Conservation (phyloP, 2,888 invertebrate genomes). For the Hyppa rectilinea region DNA sequence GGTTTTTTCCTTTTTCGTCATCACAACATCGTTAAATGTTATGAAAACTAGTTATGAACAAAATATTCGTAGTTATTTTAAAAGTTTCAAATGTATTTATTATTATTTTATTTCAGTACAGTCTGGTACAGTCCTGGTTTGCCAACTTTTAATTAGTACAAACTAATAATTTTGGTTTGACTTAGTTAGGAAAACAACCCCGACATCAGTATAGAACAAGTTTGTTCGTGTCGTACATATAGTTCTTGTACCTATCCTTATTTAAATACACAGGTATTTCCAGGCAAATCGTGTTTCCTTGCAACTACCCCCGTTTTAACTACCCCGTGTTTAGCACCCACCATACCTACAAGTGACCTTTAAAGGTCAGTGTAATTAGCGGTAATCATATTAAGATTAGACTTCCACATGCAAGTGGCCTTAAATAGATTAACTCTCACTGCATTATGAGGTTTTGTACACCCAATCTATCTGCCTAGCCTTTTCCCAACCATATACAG, state of each 20-base stretch:
- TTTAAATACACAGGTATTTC: too few relatives aligned
- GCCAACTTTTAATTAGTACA: not conserved
- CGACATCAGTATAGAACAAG: not conserved
- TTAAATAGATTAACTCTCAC: not conserved
- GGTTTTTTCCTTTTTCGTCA: too few relatives aligned
- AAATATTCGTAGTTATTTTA: not conserved
- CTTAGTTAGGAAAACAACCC: not conserved
- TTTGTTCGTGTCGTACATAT: not conserved
- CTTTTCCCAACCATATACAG: too few relatives aligned
- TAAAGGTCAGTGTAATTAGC: too few relatives aligned
- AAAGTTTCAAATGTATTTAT: not conserved
- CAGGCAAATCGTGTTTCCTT: too few relatives aligned
- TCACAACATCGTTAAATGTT: too few relatives aligned
- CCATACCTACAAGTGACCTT: too few relatives aligned
- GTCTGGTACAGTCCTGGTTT: not conserved
- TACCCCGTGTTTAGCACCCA: too few relatives aligned
- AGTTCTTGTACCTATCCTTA: not conserved
- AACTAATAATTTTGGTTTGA: not conserved
- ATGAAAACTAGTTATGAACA: not conserved
- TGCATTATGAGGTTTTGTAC: not conserved
- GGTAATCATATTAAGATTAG: too few relatives aligned
- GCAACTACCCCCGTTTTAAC: too few relatives aligned
- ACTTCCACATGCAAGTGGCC: too few relatives aligned
- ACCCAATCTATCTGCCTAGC: too few relatives aligned
- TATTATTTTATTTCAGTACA: not conserved